Percentiles rank a stretch among this genome's conserved stretches.
These are phyloP conservation scores for Parnassius mnemosyne DNA, from an alignment of 2,888 invertebrate genomes.

Conservation along the genomic window DNA sequence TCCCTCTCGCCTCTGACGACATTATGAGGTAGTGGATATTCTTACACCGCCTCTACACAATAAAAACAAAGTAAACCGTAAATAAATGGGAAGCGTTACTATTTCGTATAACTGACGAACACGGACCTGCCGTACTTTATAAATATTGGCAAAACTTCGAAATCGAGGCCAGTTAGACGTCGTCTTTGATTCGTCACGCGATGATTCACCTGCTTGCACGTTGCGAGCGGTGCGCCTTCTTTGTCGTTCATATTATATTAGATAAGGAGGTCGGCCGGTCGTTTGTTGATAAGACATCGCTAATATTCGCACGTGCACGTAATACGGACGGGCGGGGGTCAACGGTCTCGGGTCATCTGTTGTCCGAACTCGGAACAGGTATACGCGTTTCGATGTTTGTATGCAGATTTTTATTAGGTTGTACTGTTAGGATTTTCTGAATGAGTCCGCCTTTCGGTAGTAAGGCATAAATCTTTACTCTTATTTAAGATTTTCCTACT, in stretches of 20 bases:
- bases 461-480: no score
- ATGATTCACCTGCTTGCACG: slow-evolving; percentile 42
- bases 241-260: slow-evolving; percentile 29
- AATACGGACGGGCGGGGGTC: slow-evolving; percentile 37
- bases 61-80: no score
- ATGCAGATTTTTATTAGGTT: neutral
- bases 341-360: slow-evolving; percentile 38
- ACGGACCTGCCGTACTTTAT: slow-evolving; percentile 4
- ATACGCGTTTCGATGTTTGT: neutral
- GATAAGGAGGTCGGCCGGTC: slow-evolving; percentile 31
- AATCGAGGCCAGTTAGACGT: slow-evolving; percentile 36
- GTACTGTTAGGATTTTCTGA: no score
- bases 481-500: no score
- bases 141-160: slow-evolving; percentile 36
- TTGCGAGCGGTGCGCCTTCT: neutral
- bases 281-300: slow-evolving; percentile 18
- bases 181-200: slow-evolving; percentile 39
- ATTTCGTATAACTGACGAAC: no score
- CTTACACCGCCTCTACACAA: no score
- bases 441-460: no score
- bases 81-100: no score
- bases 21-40: no score
- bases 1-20: no score
- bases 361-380: neutral
- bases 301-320: slow-evolving; percentile 14